These are phyloP conservation scores for Azorinus chamasolen DNA, from an alignment of 2,888 invertebrate species.

Conservation along the genomic window DNA sequence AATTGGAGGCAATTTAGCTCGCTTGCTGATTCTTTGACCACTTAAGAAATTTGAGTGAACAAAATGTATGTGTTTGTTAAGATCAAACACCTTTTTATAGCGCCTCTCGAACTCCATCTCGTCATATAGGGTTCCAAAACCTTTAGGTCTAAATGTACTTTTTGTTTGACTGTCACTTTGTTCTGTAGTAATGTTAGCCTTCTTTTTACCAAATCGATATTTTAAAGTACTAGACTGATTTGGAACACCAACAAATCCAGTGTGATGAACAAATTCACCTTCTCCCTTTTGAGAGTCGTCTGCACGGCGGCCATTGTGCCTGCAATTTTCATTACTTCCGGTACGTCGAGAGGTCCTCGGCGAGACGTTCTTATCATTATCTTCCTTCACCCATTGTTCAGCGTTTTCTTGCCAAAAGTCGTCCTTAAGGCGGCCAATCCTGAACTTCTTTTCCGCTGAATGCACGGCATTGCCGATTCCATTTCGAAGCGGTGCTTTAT, in stretches of 20 bases:
- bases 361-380: slow-evolving; percentile 7
- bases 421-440: slow-evolving; percentile 30
- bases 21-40: slow-evolving; percentile 64
- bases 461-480: slow-evolving; percentile 20
- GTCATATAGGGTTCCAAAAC: slow-evolving; percentile 65
- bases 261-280: slow-evolving; percentile 55
- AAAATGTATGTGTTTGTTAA: slow-evolving; percentile 73
- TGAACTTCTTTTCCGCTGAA: slow-evolving; percentile 46
- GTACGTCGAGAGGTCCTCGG: not conserved
- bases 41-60: slow-evolving; percentile 68
- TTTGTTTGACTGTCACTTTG: too few species aligned
- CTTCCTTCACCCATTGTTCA: slow-evolving; percentile 27
- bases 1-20: slow-evolving; percentile 65
- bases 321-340: not conserved
- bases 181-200: slow-evolving; percentile 17
- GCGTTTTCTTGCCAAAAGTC: slow-evolving; percentile 14
- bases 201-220: slow-evolving; percentile 53
- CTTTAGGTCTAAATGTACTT: slow-evolving; percentile 56
- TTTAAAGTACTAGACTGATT: slow-evolving; percentile 44
- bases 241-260: slow-evolving; percentile 50
- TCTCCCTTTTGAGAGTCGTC: slow-evolving; percentile 8
- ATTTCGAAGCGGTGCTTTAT: slow-evolving; percentile 21
- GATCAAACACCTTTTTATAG: slow-evolving; percentile 71
- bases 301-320: not conserved
- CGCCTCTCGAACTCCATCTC: slow-evolving; percentile 72